phyloP scores from a whole-genome alignment of 2,113 vertebrate species.

The Pongo pygmaeus region DNA sequence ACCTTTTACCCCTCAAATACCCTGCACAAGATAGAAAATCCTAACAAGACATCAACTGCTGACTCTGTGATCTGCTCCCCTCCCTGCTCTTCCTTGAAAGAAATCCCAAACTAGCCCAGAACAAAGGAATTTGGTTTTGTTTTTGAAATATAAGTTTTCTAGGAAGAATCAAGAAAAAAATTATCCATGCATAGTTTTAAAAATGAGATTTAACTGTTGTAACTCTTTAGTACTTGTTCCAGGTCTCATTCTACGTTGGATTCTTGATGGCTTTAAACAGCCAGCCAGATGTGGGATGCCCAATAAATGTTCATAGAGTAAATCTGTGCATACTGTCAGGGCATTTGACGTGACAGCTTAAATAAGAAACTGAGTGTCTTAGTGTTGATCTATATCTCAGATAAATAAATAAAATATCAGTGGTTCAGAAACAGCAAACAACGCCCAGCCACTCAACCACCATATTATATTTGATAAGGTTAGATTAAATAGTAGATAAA shows the following conservation, averaged over 20 bases:
- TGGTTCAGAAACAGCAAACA: no score
- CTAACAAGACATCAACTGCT: background rate
- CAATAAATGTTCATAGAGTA: background rate
- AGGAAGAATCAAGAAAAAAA: background rate
- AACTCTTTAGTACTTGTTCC: background rate
- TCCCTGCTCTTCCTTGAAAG: no score
- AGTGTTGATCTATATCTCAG: background rate
- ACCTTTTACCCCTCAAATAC: background rate
- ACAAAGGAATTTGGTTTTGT: background rate
- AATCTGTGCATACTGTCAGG: no score
- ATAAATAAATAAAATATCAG: background rate
- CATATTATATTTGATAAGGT: background rate
- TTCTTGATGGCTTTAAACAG: background rate
- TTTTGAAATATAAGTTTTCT: background rate
- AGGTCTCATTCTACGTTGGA: background rate
- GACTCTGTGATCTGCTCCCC: background rate
- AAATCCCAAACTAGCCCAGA: background rate
- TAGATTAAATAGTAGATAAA: background rate
- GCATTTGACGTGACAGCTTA: background rate
- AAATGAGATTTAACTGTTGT: background rate
- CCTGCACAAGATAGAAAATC: background rate
- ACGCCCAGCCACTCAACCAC: background rate
- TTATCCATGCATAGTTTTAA: background rate
- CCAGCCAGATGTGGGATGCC: background rate
- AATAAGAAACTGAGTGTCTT: background rate